Evolutionary conservation across 2,888 invertebrate species (phyloP), one percentile per base, ranked within the genome.

Genomic region (Camptogramma bilineatum): DNA sequence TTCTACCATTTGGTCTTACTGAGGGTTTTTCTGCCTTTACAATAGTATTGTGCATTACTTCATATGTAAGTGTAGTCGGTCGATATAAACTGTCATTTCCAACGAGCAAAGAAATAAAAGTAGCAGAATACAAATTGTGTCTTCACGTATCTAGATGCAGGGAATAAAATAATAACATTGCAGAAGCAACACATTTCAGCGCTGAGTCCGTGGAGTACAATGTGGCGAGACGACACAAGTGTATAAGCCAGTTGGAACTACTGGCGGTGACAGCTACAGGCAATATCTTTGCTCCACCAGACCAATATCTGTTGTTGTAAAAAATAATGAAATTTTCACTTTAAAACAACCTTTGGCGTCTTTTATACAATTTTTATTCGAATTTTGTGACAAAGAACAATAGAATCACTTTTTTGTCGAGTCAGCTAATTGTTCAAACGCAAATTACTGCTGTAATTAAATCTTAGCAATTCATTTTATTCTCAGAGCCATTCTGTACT

Each of bases 231-330:
- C 77, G 79, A 82, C 81, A 83, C 84, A 80, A 85, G 84, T 84
- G 82, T 84, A 85, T 84, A 86, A 87, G 86, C 86, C 78, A 83
- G 84, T 83, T 79, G 81, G 77, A 83, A 81, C 78, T 82, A 83
- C 85, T 88, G 88, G 68, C 75, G 78, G 77, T 86, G 90, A 88
- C 90, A 89, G 88, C 83, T 85, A 90, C 85, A 88, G 82, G 87
- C 90, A 88, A 90, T 90, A 90, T 89, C 88, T 88, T 84, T 83
- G 82, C 82, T 79, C 76, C 75, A 77, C 83, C 81, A 84, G 82
- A 85, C 86, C 88, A 87, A 88, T 88, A 88, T 84, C 86, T 83
- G 85, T 82, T 81, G 82, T 80, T 77, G 79, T 81, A 82, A 80
- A 81, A 85, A 86, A 80, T 80, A 86, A 87, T 86, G 84, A 83